A percentile compares a stretch with the other conserved stretches of the same genome.
Evolutionary conservation across 2,113 vertebrate species (phyloP).

Genomic region (Phylloscopus trochiloides): DNA sequence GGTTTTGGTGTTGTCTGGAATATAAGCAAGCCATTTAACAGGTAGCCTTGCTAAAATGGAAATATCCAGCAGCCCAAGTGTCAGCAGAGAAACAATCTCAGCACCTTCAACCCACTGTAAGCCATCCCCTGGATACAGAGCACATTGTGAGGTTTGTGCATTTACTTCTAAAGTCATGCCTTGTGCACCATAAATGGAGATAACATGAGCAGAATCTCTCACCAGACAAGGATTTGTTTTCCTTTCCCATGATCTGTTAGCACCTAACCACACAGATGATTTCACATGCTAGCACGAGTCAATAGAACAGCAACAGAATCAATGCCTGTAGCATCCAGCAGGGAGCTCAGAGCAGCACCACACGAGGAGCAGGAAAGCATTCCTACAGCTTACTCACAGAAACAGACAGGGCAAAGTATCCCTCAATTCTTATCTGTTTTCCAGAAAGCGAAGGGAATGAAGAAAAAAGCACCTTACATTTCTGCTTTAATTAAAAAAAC

Average conservation of each 20-base stretch:
- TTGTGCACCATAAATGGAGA: neutral
- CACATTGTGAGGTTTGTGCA: neutral
- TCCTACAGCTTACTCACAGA: neutral
- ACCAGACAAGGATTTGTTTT: neutral
- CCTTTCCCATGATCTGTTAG: neutral
- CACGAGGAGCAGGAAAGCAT: neutral
- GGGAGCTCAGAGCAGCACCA: neutral
- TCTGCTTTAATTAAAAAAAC: neutral
- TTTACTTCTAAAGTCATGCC: neutral
- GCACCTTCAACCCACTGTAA: neutral
- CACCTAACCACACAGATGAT: neutral
- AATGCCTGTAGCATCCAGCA: neutral
- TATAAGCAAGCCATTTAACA: neutral
- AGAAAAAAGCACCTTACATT: neutral
- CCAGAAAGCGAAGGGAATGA: neutral
- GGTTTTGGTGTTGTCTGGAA: neutral
- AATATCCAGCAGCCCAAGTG: neutral
- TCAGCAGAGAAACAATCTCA: neutral
- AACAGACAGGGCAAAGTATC: neutral
- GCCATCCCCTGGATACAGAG: neutral
- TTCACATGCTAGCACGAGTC: neutral
- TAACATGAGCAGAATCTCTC: neutral
- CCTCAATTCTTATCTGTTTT: neutral
- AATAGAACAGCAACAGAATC: neutral
- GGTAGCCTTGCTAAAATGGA: neutral